Percentiles rank a stretch among this genome's conserved stretches.
phyloP scores from a whole-genome alignment of 2,888 invertebrate species.

The Teinopalpus imperialis region DNA sequence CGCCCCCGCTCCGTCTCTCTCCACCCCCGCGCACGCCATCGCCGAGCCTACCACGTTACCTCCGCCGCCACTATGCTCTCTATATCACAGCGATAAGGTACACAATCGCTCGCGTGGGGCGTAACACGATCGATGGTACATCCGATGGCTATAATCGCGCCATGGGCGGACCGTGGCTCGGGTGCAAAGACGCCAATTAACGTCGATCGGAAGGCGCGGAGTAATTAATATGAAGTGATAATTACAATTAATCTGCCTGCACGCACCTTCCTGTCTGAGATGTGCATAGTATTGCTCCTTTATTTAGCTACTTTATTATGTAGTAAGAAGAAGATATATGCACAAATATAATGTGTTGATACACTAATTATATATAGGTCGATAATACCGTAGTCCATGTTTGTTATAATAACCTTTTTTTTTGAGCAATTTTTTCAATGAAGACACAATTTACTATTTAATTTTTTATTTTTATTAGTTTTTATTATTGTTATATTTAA shows the following conservation, averaged over 20 bases:
- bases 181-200: conserved; percentile 75
- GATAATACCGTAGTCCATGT: too few species aligned
- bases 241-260: conserved; percentile 1
- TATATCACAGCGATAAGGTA: conserved; percentile 43
- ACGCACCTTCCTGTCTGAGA: neutral
- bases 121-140: conserved; percentile 47
- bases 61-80: conserved; percentile 50
- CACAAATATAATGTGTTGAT: too few species aligned
- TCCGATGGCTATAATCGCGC: conserved; percentile 71
- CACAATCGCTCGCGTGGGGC: conserved; percentile 38
- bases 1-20: conserved; percentile 62
- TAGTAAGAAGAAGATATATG: too few species aligned
- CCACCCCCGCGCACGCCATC: conserved; percentile 63
- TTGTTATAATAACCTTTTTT: too few species aligned
- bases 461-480: too few species aligned
- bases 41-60: conserved; percentile 58
- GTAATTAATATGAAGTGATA: conserved; percentile 53
- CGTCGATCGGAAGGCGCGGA: conserved; percentile 54
- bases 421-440: too few species aligned
- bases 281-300: too few species aligned
- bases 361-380: too few species aligned
- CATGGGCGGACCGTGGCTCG: conserved; percentile 76
- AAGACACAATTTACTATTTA: too few species aligned
- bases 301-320: too few species aligned
- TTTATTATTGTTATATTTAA: too few species aligned